Evolutionary conservation across 2,113 vertebrate genomes (phyloP).

Genomic region (Elephantulus edwardii): DNA sequence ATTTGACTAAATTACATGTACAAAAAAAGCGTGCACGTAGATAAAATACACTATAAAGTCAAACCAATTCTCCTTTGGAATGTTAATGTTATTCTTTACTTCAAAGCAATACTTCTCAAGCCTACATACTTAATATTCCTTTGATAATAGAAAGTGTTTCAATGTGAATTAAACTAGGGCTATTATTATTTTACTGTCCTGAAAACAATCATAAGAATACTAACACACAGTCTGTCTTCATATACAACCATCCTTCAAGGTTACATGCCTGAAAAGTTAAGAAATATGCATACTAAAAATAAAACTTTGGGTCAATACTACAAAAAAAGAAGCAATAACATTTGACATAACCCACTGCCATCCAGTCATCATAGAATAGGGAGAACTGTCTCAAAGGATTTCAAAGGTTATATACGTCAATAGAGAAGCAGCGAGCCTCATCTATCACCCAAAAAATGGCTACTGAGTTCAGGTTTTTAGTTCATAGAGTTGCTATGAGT

Average conservation of each 20-base stretch:
- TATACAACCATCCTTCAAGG: not conserved
- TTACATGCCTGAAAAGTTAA: slow-evolving; percentile 23
- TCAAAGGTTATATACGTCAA: not conserved
- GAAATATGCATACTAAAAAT: slow-evolving; percentile 5
- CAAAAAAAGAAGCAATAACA: not conserved
- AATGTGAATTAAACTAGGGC: slow-evolving; percentile 10
- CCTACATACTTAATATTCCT: slow-evolving; percentile 6
- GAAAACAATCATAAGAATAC: slow-evolving; percentile 16
- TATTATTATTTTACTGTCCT: not conserved
- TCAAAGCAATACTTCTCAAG: slow-evolving; percentile 39
- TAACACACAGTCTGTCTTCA: slow-evolving; percentile 44
- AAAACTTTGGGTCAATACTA: not conserved
- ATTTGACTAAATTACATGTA: slow-evolving; percentile 17
- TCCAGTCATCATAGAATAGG: not conserved
- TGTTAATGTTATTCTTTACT: not conserved
- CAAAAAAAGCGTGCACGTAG: not conserved
- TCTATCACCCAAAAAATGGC: not conserved
- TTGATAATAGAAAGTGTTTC: slow-evolving; percentile 35
- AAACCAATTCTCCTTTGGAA: not conserved
- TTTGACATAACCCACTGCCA: not conserved
- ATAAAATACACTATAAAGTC: not conserved
- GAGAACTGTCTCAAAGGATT: not conserved
- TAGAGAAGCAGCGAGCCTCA: not conserved
- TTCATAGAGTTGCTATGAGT: too few species aligned
- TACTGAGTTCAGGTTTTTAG: too few species aligned